A percentile compares a stretch with the other conserved stretches of the same genome.
phyloP scores from a whole-genome alignment of 2,888 invertebrate species.

The Ichneumoninae sp. region DNA sequence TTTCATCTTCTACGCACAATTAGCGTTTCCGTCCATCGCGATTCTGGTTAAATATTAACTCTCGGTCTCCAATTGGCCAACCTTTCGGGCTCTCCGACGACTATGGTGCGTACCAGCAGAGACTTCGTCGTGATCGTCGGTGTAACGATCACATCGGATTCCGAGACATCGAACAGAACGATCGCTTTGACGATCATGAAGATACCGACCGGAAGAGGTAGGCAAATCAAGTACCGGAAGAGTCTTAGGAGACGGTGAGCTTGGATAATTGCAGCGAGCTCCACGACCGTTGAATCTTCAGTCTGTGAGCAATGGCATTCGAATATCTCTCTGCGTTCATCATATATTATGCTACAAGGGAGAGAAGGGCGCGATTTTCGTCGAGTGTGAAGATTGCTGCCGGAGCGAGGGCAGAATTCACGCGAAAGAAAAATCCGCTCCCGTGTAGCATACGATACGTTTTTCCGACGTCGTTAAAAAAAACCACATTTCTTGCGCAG shows the following conservation, averaged over 20 bases:
- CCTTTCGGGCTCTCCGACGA: constrained; percentile 6
- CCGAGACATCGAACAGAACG: constrained; percentile 37
- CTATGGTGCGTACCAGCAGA: constrained; percentile 31
- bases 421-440: no score
- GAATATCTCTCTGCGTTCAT: constrained; percentile 7
- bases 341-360: no score
- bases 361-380: no score
- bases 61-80: constrained; percentile 35
- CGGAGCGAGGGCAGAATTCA: no score
- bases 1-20: not conserved
- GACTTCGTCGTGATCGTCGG: constrained; percentile 14
- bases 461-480: no score
- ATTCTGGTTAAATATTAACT: constrained; percentile 15
- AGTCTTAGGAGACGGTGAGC: constrained; percentile 65
- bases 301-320: constrained; percentile 54
- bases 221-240: constrained; percentile 52
- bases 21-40: constrained; percentile 8
- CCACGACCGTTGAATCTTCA: constrained; percentile 37
- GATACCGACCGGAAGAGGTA: constrained; percentile 69
- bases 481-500: no score
- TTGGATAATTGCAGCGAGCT: constrained; percentile 53
- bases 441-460: no score
- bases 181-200: constrained; percentile 61
- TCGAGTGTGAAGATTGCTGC: no score
- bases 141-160: constrained; percentile 10